Conservation (phyloP, 2,888 invertebrate species). For the Drosophila mimetica region DNA sequence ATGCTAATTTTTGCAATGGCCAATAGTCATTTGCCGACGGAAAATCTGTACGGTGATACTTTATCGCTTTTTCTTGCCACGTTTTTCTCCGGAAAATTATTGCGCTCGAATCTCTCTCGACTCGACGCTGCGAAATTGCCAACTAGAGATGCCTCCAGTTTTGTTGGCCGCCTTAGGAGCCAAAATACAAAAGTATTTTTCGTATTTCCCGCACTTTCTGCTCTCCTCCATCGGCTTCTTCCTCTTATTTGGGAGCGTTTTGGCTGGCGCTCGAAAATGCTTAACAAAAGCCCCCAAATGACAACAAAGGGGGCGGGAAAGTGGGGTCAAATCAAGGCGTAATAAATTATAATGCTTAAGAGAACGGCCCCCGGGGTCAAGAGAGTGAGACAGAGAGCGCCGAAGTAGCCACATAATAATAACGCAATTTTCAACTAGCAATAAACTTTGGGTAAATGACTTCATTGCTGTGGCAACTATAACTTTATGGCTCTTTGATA, state of each 20-base stretch:
- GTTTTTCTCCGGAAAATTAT: slow-evolving; percentile 29
- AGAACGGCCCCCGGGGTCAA: slow-evolving; percentile 40
- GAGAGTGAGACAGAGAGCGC: slow-evolving; percentile 18
- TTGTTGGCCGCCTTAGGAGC: slow-evolving; percentile 53
- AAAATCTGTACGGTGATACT: slow-evolving; percentile 35
- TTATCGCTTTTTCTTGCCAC: slow-evolving; percentile 24
- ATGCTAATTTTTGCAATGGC: background rate
- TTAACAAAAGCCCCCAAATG: slow-evolving; percentile 43
- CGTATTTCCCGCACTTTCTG: slow-evolving; percentile 20
- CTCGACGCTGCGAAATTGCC: slow-evolving; percentile 70
- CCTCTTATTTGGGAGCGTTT: slow-evolving; percentile 56
- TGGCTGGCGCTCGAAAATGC: slow-evolving; percentile 59
- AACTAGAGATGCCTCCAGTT: slow-evolving; percentile 65
- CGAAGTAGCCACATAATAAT: slow-evolving; percentile 51
- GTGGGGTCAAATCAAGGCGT: slow-evolving; percentile 27
- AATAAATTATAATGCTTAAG: slow-evolving; percentile 59
- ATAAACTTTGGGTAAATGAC: slow-evolving; percentile 60
- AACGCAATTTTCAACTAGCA: slow-evolving; percentile 64
- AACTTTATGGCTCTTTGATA: slow-evolving; percentile 63
- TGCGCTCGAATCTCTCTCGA: slow-evolving; percentile 57
- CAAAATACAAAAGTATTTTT: slow-evolving; percentile 45
- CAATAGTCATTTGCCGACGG: slow-evolving; percentile 56
- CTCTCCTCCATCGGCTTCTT: slow-evolving; percentile 18
- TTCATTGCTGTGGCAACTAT: slow-evolving; percentile 66
- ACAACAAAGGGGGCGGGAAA: slow-evolving; percentile 12